Conservation (phyloP, 2,113 vertebrate genomes). For the Strix uralensis region DNA sequence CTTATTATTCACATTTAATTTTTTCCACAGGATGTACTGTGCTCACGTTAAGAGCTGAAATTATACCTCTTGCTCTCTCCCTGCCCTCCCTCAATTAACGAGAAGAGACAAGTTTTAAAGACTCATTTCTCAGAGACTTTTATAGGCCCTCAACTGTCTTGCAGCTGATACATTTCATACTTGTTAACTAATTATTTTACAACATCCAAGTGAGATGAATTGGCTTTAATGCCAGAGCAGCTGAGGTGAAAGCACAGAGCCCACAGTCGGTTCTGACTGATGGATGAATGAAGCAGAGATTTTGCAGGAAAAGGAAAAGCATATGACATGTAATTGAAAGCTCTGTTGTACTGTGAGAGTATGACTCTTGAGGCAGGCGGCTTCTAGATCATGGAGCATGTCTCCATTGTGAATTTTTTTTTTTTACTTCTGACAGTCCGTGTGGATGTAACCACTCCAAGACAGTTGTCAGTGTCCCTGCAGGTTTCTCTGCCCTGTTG, state of each 20-base stretch:
- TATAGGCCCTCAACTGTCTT: not conserved
- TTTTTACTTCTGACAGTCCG: not conserved
- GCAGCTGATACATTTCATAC: not conserved
- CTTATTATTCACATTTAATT: not conserved
- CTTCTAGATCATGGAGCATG: not conserved
- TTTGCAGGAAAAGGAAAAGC: not conserved
- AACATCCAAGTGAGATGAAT: not conserved
- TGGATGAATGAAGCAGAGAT: rapidly evolving
- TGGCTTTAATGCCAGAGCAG: not conserved
- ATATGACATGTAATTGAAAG: rapidly evolving
- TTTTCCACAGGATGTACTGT: not conserved
- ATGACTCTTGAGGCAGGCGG: not conserved
- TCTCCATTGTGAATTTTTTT: not conserved
- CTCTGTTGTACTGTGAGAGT: not conserved
- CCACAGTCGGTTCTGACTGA: rapidly evolving
- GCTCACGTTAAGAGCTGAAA: not conserved
- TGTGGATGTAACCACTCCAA: not conserved
- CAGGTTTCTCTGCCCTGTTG: not conserved
- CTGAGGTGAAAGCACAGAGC: not conserved
- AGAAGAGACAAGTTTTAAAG: not conserved
- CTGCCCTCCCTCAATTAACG: not conserved
- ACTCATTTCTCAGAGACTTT: not conserved
- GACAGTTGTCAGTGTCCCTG: not conserved
- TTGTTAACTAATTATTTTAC: not conserved
- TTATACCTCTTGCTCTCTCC: not conserved